Base-by-base conservation (phyloP, 2,888 invertebrate genomes). In the Drosophila incognita region DNA sequence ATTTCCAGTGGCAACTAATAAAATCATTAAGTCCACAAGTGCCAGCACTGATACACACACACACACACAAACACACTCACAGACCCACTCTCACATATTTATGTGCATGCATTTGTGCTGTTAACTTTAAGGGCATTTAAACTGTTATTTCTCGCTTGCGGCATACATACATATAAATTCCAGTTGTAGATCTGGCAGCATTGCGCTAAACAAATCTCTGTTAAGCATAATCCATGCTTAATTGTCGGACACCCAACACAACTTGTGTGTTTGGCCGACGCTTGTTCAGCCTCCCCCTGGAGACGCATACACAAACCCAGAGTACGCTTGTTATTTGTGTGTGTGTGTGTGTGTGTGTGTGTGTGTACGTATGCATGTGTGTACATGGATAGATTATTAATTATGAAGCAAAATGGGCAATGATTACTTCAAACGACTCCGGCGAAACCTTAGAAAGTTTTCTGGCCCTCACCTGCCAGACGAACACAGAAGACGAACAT, bases 361-460 rank as follows among this genome's bases (percentile, higher is more conserved):
- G 13, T 33, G 33, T 33, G 18, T 18, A 13, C 4, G 13, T 29
- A n/a, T 27, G 18, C 8, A 3, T 8, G 29, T 51, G 35, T 24
- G 24, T 18, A 36, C 27, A 36, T 36, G 29, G 24, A 64, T 71
- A 72, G 74, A 86, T 84, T 84, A 84, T 83, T 83, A 88, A 84
- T 84, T 84, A 84, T 89, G 72, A 81, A 76, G 69, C 81, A 69
- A 82, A 82, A 85, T 76, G 77, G 64, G 57, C 76, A 78, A 75
- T 71, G 81, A 88, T 86, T 81, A 71, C 83, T 81, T 78, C 73
- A 81, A 79, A 75, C 54, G 68, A 54, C 76, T 69, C 51, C 73
- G 66, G 57, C 60, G 89, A 84, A 88, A 74, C 89, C 87, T 71
- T 88, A 88, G 76, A 72, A 88, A 84, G 81, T 81, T 71, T 63